These are phyloP conservation scores for Antechinus stuartii DNA, from an alignment of 2,113 vertebrate genomes.

Conservation along the genomic window DNA sequence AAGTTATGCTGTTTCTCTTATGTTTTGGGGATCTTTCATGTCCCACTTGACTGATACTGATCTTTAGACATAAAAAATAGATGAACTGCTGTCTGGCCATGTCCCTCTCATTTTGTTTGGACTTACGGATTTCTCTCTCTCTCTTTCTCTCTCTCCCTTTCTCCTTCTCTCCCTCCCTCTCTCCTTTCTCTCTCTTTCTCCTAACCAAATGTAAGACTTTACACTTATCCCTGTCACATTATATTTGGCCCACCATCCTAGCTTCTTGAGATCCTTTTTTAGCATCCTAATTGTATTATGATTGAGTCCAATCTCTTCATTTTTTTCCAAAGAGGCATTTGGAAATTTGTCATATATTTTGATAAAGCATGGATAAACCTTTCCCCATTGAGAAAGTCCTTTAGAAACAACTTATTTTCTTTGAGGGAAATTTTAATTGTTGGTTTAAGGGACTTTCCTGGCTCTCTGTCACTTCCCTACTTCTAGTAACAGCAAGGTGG, in stretches of 20 bases:
- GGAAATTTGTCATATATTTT: not conserved
- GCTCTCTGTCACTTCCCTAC: not conserved
- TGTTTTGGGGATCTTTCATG: not conserved
- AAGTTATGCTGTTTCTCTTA: not conserved
- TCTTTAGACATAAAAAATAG: not conserved
- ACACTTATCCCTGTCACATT: not conserved
- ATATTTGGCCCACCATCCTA: not conserved
- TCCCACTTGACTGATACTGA: not conserved
- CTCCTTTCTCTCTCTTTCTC: no score
- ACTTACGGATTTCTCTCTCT: not conserved
- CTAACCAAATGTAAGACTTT: not conserved
- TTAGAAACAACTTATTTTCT: not conserved
- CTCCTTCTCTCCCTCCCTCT: no score
- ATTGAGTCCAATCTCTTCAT: not conserved
- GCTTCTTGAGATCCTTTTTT: not conserved
- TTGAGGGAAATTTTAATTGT: not conserved
- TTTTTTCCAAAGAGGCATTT: not conserved
- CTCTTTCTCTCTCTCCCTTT: no score
- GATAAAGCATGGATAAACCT: not conserved
- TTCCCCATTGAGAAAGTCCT: not conserved
- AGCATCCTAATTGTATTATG: not conserved
- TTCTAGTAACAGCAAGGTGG: not conserved
- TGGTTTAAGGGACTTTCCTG: not conserved
- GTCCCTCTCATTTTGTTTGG: not conserved
- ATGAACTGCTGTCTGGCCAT: not conserved